Conservation (phyloP, 2,888 invertebrate genomes). For the Scaptodrosophila latifasciaeformis region DNA sequence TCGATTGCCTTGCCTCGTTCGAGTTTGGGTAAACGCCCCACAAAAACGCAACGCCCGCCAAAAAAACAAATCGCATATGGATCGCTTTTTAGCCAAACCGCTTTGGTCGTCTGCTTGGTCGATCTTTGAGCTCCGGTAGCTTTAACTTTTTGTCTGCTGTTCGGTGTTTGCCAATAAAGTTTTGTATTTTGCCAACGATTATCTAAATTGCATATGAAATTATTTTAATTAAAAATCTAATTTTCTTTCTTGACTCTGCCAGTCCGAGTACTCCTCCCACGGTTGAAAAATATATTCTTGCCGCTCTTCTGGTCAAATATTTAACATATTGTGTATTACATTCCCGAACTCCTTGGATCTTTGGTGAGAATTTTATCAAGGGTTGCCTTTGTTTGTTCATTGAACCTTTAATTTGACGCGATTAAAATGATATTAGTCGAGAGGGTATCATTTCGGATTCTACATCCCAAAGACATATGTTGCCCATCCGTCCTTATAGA, state of each 20-base stretch:
- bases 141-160: slow-evolving; percentile 18
- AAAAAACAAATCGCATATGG: slow-evolving; percentile 70
- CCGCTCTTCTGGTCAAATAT: slow-evolving; percentile 14
- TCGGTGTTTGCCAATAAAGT: slow-evolving; percentile 16
- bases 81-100: slow-evolving; percentile 31
- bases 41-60: slow-evolving; percentile 34
- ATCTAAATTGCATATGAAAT: slow-evolving; percentile 76
- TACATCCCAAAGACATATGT: slow-evolving; percentile 44
- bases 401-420: slow-evolving; percentile 64
- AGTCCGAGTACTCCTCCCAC: not conserved
- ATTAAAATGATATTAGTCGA: slow-evolving; percentile 71
- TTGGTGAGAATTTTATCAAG: slow-evolving; percentile 33
- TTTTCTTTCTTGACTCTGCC: slow-evolving; percentile 63
- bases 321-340: slow-evolving; percentile 38
- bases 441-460: slow-evolving; percentile 8
- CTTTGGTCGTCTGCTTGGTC: not conserved
- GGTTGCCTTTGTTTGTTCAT: slow-evolving; percentile 36
- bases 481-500: slow-evolving; percentile 31
- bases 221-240: slow-evolving; percentile 76
- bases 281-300: no score
- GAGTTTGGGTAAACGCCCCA: slow-evolving; percentile 71
- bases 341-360: not conserved
- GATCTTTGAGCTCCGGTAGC: slow-evolving; percentile 1
- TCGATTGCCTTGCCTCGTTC: slow-evolving; percentile 39
- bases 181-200: slow-evolving; percentile 72